phyloP scores from a whole-genome alignment of 2,797 vertebrate genomes.

The Tokudaia tokunoshimensis region DNA sequence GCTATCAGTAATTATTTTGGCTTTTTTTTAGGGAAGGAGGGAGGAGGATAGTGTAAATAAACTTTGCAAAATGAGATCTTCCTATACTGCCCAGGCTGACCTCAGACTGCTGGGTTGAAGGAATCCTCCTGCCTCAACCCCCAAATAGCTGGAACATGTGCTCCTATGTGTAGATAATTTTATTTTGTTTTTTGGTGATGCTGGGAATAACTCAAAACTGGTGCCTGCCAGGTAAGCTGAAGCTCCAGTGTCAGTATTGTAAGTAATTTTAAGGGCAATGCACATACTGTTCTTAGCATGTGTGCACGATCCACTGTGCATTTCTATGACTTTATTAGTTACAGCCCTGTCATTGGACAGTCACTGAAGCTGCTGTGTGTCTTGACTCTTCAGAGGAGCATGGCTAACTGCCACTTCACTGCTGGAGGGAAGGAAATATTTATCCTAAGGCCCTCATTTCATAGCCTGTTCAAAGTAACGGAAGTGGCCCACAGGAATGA shows the following conservation, averaged over 20 bases:
- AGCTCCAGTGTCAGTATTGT: not conserved
- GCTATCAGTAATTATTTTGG: not conserved
- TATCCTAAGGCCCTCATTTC: constrained; percentile 25
- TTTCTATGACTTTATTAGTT: constrained; percentile 24
- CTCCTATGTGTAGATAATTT: not conserved
- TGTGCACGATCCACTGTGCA: not conserved
- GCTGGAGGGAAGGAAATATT: constrained; percentile 41
- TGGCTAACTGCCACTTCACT: constrained; percentile 35
- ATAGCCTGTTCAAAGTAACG: constrained; percentile 7
- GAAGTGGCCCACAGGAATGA: not conserved
- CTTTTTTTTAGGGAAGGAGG: not conserved
- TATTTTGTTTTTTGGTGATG: no score
- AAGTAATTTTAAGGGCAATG: not conserved
- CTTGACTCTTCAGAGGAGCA: not conserved
- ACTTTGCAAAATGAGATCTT: not conserved
- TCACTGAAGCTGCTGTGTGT: not conserved
- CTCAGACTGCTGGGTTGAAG: not conserved
- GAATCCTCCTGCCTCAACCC: not conserved
- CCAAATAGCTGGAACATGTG: not conserved
- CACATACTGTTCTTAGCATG: not conserved
- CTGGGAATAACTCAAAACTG: not conserved
- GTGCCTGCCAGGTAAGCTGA: not conserved
- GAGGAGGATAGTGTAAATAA: not conserved
- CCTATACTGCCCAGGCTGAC: not conserved
- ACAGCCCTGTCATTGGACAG: constrained; percentile 15